Conservation (phyloP, 2,797 vertebrate species). For the Sebastes nivosus region DNA sequence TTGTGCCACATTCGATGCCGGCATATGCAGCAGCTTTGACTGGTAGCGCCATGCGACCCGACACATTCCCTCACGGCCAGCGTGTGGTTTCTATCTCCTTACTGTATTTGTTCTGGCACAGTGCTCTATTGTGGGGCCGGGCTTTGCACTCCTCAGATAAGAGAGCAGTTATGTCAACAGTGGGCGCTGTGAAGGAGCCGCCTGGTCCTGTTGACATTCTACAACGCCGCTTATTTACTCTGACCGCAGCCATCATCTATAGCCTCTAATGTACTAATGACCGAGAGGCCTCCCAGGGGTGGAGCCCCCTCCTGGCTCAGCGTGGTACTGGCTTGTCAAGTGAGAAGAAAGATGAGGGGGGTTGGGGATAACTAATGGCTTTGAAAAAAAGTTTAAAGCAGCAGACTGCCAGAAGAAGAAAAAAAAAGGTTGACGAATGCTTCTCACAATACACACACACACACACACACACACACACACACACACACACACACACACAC, state of each 20-base stretch:
- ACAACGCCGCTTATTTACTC: constrained; percentile 77
- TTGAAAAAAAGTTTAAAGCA: constrained; percentile 34
- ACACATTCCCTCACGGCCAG: constrained; percentile 49
- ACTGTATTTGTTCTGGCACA: constrained; percentile 80
- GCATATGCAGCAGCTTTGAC: constrained; percentile 18
- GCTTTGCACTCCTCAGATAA: constrained; percentile 78
- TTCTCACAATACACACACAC: constrained; percentile 39
- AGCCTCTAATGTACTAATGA: constrained; percentile 64
- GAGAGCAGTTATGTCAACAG: constrained; percentile 82
- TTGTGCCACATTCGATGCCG: neutral
- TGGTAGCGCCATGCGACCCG: constrained; percentile 2
- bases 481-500: constrained; percentile 9
- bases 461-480: constrained; percentile 4
- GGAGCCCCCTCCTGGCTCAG: constrained; percentile 61
- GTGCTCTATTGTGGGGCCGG: constrained; percentile 66
- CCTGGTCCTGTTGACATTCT: constrained; percentile 78
- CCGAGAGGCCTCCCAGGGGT: constrained; percentile 13
- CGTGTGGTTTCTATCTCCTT: constrained; percentile 59
- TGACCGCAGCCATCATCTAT: constrained; percentile 69
- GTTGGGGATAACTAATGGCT: constrained; percentile 19
- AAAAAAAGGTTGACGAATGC: constrained; percentile 34
- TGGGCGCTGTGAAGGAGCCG: constrained; percentile 76
- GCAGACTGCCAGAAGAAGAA: neutral
- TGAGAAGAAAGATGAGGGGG: constrained; percentile 22
- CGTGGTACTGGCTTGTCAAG: constrained; percentile 36